Evolutionary conservation across 2,113 vertebrate species (phyloP).

Genomic region (Naja naja): DNA sequence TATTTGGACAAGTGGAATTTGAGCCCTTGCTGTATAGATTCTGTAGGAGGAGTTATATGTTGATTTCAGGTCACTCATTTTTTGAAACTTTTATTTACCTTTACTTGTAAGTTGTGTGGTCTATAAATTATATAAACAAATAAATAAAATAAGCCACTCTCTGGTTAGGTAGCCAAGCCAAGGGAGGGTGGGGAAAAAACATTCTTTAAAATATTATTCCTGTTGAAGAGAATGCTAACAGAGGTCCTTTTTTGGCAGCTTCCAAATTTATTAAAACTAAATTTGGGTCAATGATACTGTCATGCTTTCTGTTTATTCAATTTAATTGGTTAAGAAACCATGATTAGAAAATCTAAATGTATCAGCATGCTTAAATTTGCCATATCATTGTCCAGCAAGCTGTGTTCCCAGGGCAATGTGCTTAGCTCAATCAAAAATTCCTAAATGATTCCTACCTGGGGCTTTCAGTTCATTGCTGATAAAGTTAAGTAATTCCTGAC

Average conservation of each 20-base stretch:
- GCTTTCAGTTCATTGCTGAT: slow-evolving; percentile 86
- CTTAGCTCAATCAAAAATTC: background rate
- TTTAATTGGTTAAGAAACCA: background rate
- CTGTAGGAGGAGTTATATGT: background rate
- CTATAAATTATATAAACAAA: background rate
- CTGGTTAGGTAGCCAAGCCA: background rate
- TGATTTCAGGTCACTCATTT: background rate
- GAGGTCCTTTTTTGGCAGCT: background rate
- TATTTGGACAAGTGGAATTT: background rate
- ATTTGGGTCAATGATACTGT: background rate
- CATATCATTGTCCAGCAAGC: background rate
- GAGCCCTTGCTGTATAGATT: background rate
- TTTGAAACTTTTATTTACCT: background rate
- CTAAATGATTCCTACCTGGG: slow-evolving; percentile 76
- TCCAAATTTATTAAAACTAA: background rate
- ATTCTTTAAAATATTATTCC: background rate
- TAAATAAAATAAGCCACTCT: background rate
- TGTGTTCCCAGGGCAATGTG: background rate
- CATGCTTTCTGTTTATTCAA: background rate
- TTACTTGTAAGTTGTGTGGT: background rate
- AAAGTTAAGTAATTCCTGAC: slow-evolving; percentile 81
- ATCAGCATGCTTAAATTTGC: background rate
- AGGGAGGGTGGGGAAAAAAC: background rate
- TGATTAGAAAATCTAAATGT: background rate
- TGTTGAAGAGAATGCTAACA: background rate